Conservation (phyloP, 2,113 vertebrate genomes). For the Ahaetulla prasina region DNA sequence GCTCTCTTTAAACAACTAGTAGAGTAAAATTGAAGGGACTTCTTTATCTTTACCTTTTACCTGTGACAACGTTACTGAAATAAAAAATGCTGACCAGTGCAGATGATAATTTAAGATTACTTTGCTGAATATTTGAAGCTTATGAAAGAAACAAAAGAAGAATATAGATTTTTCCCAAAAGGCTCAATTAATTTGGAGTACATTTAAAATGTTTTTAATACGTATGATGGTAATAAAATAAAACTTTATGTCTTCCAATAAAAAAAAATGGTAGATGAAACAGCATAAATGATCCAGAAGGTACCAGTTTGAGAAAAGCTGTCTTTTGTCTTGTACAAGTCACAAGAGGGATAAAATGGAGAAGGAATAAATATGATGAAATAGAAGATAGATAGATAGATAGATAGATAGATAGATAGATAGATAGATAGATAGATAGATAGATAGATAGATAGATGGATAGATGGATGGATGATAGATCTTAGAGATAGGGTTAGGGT, state of each 20-base stretch:
- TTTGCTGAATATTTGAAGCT: background rate
- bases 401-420: background rate
- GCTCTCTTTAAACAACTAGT: too few species aligned
- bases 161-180: background rate
- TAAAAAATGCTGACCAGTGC: background rate
- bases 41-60: background rate
- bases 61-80: background rate
- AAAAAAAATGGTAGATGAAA: background rate
- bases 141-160: background rate
- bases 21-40: too few species aligned
- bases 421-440: background rate
- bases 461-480: background rate
- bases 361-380: background rate
- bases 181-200: background rate
- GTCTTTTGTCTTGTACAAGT: background rate
- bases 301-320: background rate
- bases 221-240: background rate
- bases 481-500: background rate
- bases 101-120: background rate
- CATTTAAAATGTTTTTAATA: background rate
- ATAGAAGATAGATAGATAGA: background rate
- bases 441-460: background rate
- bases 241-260: background rate
- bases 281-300: background rate
- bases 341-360: background rate